Conservation (phyloP, 1,140 invertebrate species). For the Magallana gigas region DNA sequence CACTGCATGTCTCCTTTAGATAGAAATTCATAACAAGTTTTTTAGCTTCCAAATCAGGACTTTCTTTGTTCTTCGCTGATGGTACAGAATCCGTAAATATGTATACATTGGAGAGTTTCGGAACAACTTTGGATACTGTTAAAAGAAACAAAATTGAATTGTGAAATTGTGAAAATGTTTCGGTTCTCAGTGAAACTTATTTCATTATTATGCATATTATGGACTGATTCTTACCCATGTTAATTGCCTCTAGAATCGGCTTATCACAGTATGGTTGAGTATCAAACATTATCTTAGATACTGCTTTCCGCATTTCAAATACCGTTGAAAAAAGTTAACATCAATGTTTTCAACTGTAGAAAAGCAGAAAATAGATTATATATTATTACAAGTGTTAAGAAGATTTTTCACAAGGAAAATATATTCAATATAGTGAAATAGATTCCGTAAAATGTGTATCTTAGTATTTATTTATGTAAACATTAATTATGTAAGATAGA, state of each 20-base stretch:
- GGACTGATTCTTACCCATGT: not conserved
- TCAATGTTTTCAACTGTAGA: not conserved
- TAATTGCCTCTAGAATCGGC: not conserved
- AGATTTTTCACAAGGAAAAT: no score
- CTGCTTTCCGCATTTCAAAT: not conserved
- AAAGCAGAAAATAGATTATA: no score
- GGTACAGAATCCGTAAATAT: slow-evolving; percentile 1
- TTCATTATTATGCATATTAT: no score
- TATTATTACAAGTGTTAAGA: no score
- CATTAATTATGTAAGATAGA: no score
- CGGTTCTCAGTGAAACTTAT: no score
- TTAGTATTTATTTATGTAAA: no score
- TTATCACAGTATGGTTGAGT: not conserved
- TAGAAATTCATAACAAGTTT: slow-evolving; percentile 3
- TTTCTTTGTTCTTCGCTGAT: not conserved
- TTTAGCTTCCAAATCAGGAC: not conserved
- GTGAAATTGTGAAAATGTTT: no score
- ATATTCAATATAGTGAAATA: no score
- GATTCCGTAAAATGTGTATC: no score
- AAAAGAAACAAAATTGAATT: no score
- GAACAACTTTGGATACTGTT: not conserved
- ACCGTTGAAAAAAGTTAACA: not conserved
- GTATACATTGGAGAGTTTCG: not conserved
- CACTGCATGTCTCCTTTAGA: not conserved
- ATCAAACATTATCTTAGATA: not conserved